phyloP scores from a whole-genome alignment of 2,888 invertebrate species.

The Fragum sueziense region DNA sequence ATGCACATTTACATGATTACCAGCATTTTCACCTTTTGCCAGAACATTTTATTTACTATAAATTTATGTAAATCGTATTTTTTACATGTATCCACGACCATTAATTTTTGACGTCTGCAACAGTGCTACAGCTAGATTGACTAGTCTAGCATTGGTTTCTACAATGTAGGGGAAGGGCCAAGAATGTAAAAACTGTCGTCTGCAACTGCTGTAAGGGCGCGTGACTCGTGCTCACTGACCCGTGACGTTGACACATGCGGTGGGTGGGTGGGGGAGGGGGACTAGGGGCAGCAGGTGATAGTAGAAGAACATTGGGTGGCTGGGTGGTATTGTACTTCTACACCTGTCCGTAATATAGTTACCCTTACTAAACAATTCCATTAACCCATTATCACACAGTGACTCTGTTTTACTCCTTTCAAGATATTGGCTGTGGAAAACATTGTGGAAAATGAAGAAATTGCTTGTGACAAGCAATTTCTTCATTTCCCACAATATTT shows the following conservation, averaged over 20 bases:
- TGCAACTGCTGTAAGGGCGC: neutral
- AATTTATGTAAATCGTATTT: too few species aligned
- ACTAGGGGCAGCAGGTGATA: neutral
- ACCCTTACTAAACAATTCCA: neutral
- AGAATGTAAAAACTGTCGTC: neutral
- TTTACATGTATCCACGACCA: too few species aligned
- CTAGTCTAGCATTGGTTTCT: too few species aligned
- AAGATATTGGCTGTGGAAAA: neutral
- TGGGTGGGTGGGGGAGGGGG: neutral
- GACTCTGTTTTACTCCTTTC: neutral
- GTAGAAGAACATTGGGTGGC: neutral
- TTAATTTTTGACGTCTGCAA: too few species aligned
- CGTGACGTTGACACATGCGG: neutral
- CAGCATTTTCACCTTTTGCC: too few species aligned
- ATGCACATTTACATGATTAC: too few species aligned
- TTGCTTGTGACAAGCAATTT: neutral
- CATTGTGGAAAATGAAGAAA: neutral
- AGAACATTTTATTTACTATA: too few species aligned
- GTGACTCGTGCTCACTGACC: too few species aligned
- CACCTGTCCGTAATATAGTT: constrained; percentile 5
- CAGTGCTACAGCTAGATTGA: too few species aligned
- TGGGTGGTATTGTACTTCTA: neutral
- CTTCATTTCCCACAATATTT: neutral
- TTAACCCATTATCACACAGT: neutral
- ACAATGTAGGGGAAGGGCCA: too few species aligned